Base-by-base conservation (phyloP, 2,888 invertebrate genomes). In the Bombylius major region DNA sequence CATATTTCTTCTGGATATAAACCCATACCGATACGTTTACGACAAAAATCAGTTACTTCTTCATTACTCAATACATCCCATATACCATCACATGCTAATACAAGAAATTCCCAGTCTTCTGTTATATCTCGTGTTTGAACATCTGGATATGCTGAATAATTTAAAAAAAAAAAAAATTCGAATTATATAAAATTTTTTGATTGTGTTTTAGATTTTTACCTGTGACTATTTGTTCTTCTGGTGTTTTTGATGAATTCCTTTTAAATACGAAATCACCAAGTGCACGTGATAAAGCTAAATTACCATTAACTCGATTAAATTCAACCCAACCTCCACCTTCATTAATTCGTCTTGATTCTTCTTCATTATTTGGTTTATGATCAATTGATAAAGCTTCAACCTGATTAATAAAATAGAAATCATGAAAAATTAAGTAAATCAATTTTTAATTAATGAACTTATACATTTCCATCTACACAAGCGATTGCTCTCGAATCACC, bases 261-360 rank as follows among this genome's bases (percentile, higher is more conserved):
- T 99, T 99, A 76, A 96, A 99, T 58, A 89, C 86, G 74, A 95
- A 99, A 76, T 99, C 99, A 0, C 99, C 99, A 3, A 99, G 78
- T 0, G 99, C 98, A 62, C 98, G 79, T 3, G 97, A 97, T 51
- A 99, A 77, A 2, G 99, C 98, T 62, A 99, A 78, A 76, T 95
- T 95, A 3, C 98, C 98, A 75, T 99, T 98, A n/a, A 99, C 98
- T 63, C 97, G 79, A 77, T 96, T 96, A 65, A 90, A 87, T 72
- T 97, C 94, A 3, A 99, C 97, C 87, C 90, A 98, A 52, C 98
- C 98, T 5, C 98, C 98, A 44, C 96, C 98, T 2, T 91, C 90
- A 44, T 81, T 82, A 64, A 99, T 99, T 64, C 99, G 80, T 59
- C 87, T 83, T 23, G 87, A 80, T 75, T 98, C 98, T 47, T 81